Base-by-base conservation (phyloP, 1,140 invertebrate genomes). In the Micrasema longulum region DNA sequence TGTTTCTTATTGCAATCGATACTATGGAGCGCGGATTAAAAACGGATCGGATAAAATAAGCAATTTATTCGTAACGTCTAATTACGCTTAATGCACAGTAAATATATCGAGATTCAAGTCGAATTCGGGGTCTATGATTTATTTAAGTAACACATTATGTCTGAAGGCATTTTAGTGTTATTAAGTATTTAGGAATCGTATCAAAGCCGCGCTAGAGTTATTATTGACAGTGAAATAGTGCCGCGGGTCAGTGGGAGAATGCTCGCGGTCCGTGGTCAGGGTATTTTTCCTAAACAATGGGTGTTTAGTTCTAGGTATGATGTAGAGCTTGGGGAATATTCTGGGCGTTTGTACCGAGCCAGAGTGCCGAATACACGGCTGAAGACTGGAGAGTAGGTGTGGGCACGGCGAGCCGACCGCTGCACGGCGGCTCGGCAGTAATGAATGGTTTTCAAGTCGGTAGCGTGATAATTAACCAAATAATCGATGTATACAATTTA, bases 401-500 rank as follows among this genome's bases (percentile, higher is more conserved):
- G 55, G 14, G 55, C 5, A 20, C 2, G 2, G 31, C 2, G 18
- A 36, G 55, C 7, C 3, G 45, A 11, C n/a, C 22, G 45, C 43
- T 12, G 52, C 20, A 5, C 20, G 18, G 65, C 65, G 64, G 20
- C 6, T 18, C 10, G 53, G 16, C 41, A 52, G 62, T 75, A 75
- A 75, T 75, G 73, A 75, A 67, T 64, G 73, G 73, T 69, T 75
- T 68, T 62, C 71, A 68, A 73, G 65, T 68, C 73, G 73, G 73
- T 75, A 75, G 73, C 73, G 63, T 71, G 73, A 75, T 75, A 75
- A 75, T 75, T 75, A 75, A 72, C 73, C 73, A 75, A 75, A 75
- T 75, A 75, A 75, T 75, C 73, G 69, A 36, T 69, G 66, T 71
- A 75, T 60, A 65, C 50, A 72, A 57, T 72, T 65, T 65, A 47